Evolutionary conservation across 2,888 invertebrate genomes (phyloP), one percentile per base, ranked within the genome.

Genomic region (Disparrhopalites patrizii): DNA sequence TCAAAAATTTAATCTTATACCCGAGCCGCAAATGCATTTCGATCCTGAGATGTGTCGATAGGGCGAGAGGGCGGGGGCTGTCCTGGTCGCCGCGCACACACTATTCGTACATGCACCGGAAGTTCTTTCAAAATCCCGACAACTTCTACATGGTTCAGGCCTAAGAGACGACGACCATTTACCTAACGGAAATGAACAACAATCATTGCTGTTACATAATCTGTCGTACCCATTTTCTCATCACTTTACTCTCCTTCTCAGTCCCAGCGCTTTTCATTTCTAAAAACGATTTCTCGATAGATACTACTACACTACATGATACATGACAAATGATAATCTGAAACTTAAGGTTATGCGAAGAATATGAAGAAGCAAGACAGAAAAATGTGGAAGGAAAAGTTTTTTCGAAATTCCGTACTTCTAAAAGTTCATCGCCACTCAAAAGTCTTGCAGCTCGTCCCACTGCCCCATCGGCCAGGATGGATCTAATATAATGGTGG

Each of bases 401-500:
- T n/a, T n/a, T n/a, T n/a, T n/a, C n/a, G n/a, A n/a, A n/a, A n/a
- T n/a, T n/a, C 15, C 43, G 77, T 79, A 85, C 85, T 81, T 87
- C 86, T 68, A 99, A 83, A 67, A 99, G 83, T 81, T 99, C 99
- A 80, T 99, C 99, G 0, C 97, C 97, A 15, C 95, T 93, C 73
- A 88, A 86, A 36, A 99, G 85, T 55, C 87, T 86, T 4, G 87
- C 91, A 77, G 94, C 95, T 73, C 89, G 86, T 4, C 97, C 98
- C 1, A 99, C 97, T 0, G 99, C 98, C 1, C 99, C 98, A 80
- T 97, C 95, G n/a, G 92, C 89, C 76, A 98, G 83, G 76, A 99
- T 95, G 62, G 94, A 94, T 74, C 98, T 87, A 78, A 99, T 97
- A 77, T 85, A 76, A 82, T 98, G 99, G 81, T 99, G 99, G 1